These are phyloP conservation scores for Heliothis virescens DNA, from an alignment of 1,140 invertebrate genomes.

Conservation along the genomic window DNA sequence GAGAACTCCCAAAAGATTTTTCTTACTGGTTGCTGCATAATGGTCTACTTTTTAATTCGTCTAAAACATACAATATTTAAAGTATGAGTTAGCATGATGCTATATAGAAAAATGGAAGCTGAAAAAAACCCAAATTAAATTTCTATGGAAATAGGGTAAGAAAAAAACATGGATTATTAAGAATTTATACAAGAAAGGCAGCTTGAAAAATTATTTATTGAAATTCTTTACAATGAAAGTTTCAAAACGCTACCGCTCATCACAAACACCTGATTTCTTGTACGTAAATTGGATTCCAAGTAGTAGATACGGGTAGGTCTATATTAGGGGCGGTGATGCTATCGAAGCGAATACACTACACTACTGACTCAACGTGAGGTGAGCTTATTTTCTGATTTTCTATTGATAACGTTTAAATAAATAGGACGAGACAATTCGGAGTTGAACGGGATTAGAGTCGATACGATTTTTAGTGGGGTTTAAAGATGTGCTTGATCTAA, in stretches of 20 bases:
- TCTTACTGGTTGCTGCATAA: too few species aligned
- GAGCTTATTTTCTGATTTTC: slow-evolving; percentile 40
- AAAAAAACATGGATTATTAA: too few species aligned
- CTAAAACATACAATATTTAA: too few species aligned
- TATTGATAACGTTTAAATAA: slow-evolving; percentile 40
- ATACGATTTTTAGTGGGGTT: not conserved
- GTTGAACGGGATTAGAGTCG: not conserved
- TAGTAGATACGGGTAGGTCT: slow-evolving; percentile 72
- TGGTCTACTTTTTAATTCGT: too few species aligned
- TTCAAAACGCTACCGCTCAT: slow-evolving; percentile 45
- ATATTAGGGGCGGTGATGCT: slow-evolving; percentile 69
- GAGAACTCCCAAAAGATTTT: too few species aligned
- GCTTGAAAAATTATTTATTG: too few species aligned
- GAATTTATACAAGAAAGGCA: too few species aligned
- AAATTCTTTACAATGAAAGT: too few species aligned
- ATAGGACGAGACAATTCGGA: slow-evolving; percentile 21
- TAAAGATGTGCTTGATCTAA: not conserved
- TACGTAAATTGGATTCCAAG: slow-evolving; percentile 82
- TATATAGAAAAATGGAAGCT: too few species aligned
- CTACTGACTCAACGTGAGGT: slow-evolving; percentile 56
- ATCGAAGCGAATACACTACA: slow-evolving; percentile 49
- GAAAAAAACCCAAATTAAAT: too few species aligned
- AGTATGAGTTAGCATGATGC: too few species aligned
- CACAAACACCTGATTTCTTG: slow-evolving; percentile 56
- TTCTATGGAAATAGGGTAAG: too few species aligned